phyloP scores from a whole-genome alignment of 2,797 vertebrate species.

The Monodelphis domestica region DNA sequence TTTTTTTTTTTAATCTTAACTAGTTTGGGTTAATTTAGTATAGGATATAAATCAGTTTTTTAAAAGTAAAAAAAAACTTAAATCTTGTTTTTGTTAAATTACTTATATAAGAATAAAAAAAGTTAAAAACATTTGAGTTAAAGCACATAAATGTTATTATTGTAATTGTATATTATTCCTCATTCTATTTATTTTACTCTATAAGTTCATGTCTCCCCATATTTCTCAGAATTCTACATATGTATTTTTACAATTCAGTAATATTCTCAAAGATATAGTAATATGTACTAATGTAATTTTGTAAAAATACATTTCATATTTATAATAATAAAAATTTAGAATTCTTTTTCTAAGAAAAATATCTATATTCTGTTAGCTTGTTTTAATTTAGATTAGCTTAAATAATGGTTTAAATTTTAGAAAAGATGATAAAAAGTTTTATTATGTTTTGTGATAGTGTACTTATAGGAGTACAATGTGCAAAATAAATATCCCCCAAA shows the following conservation, averaged over 20 bases:
- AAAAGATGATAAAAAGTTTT: background rate
- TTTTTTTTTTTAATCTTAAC: background rate
- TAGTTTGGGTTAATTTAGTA: background rate
- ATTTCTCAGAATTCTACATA: background rate
- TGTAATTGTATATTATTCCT: background rate
- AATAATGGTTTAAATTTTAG: constrained; percentile 33
- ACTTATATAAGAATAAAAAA: background rate
- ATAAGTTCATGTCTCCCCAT: background rate
- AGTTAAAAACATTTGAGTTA: background rate
- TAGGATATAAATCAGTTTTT: background rate
- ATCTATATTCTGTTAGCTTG: background rate
- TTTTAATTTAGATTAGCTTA: constrained; percentile 28
- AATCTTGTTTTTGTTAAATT: background rate
- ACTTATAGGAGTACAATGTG: constrained; percentile 26
- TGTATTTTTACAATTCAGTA: background rate
- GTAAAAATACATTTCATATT: constrained; percentile 3
- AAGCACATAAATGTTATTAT: background rate
- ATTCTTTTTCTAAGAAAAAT: constrained; percentile 40
- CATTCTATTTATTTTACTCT: background rate
- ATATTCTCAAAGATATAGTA: too few relatives aligned
- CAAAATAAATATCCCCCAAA: constrained; percentile 7
- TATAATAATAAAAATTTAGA: background rate
- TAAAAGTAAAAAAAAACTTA: background rate
- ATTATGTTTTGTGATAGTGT: background rate
- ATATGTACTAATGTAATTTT: background rate